These are phyloP conservation scores for Drosophila quinaria DNA, from an alignment of 2,888 invertebrate genomes.

Conservation along the genomic window DNA sequence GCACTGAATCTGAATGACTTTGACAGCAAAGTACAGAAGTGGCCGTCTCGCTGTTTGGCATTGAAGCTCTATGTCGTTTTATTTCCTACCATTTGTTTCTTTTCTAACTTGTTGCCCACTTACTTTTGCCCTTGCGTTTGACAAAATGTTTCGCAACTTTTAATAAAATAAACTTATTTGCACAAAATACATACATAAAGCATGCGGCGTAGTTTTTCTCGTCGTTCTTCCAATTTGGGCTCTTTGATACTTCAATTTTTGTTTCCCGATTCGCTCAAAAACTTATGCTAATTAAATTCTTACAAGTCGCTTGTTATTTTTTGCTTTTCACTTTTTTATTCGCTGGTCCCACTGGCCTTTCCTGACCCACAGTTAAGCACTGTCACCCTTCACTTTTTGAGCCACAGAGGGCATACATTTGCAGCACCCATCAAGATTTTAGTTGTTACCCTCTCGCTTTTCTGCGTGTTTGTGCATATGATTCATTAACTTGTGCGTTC, in stretches of 20 bases:
- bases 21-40: conserved; percentile 52
- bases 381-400: not conserved
- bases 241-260: conserved; percentile 71
- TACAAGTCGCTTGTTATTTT: conserved; percentile 53
- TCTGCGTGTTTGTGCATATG: not conserved
- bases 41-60: conserved; percentile 34
- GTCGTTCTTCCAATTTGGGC: conserved; percentile 5
- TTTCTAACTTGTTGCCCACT: conserved; percentile 48
- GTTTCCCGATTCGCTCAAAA: conserved; percentile 50
- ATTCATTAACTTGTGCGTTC: conserved; percentile 56
- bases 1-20: conserved; percentile 75
- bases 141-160: conserved; percentile 70
- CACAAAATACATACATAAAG: conserved; percentile 68
- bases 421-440: conserved; percentile 42
- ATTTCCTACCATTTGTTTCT: conserved; percentile 15
- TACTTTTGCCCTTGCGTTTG: conserved; percentile 61
- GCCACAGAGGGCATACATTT: conserved; percentile 38
- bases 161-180: conserved; percentile 75
- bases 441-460: conserved; percentile 12
- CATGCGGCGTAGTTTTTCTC: conserved; percentile 35
- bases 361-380: not conserved
- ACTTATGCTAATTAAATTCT: conserved; percentile 73
- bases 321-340: conserved; percentile 35
- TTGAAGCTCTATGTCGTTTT: conserved; percentile 17
- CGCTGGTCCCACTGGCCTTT: not conserved